These are phyloP conservation scores for Meganola albula DNA, from an alignment of 2,888 invertebrate genomes.

Conservation along the genomic window DNA sequence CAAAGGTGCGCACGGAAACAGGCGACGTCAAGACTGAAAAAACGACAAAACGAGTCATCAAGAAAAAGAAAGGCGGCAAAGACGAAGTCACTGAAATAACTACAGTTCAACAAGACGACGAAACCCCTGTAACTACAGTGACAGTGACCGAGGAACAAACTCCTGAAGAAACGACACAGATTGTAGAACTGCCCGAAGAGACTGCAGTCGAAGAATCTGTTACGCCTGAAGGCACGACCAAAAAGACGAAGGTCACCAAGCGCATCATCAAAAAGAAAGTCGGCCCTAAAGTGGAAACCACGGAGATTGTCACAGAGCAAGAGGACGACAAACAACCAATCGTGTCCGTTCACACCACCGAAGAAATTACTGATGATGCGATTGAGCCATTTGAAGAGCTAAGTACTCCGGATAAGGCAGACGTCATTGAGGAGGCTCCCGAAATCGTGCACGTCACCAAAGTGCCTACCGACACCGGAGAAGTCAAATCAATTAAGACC, in stretches of 20 bases:
- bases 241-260: constrained; percentile 29
- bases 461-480: constrained; percentile 8
- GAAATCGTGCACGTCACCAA: constrained; percentile 6
- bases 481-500: constrained; percentile 24
- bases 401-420: neutral
- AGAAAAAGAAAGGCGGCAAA: constrained; percentile 40
- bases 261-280: constrained; percentile 17
- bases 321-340: constrained; percentile 10
- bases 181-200: constrained; percentile 40
- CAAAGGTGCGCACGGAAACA: constrained; percentile 23
- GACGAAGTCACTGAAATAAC: constrained; percentile 45
- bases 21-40: constrained; percentile 26
- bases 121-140: constrained; percentile 25
- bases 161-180: constrained; percentile 28
- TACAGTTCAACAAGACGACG: constrained; percentile 41
- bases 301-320: constrained; percentile 19
- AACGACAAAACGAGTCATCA: constrained; percentile 38
- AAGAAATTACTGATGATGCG: constrained; percentile 19
- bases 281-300: constrained; percentile 15
- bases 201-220: constrained; percentile 29
- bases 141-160: constrained; percentile 38
- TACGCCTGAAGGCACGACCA: constrained; percentile 45
- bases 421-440: constrained; percentile 19
- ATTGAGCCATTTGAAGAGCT: constrained; percentile 14
- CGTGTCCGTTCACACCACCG: constrained; percentile 11